phyloP scores from a whole-genome alignment of 2,113 vertebrate species.

The Tinamus guttatus region DNA sequence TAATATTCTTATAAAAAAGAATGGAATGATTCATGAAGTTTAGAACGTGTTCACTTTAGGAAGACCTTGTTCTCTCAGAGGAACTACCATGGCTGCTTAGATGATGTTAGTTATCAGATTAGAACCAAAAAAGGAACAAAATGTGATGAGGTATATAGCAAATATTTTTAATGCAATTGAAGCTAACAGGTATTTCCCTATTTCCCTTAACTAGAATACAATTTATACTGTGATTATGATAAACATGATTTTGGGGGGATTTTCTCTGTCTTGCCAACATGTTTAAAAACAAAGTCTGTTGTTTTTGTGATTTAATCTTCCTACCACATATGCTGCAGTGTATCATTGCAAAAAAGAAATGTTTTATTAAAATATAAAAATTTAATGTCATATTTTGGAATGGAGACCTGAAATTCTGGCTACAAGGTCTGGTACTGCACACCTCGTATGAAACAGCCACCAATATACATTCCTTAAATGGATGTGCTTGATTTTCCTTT shows the following conservation, averaged over 20 bases:
- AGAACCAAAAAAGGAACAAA: neutral
- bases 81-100: neutral
- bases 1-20: neutral
- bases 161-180: constrained; percentile 4
- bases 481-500: neutral
- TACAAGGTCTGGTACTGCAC: neutral
- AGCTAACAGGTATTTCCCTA: neutral
- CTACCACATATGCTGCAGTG: neutral
- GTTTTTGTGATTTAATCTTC: neutral
- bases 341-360: neutral
- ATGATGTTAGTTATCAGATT: neutral
- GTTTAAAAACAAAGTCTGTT: neutral
- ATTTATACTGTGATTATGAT: neutral
- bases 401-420: neutral
- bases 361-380: neutral
- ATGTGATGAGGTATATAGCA: neutral
- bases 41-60: neutral
- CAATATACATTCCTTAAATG: neutral
- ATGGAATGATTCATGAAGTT: neutral
- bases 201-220: neutral
- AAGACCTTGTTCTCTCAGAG: constrained; percentile 4
- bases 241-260: neutral
- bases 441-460: neutral
- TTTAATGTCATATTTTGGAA: neutral
- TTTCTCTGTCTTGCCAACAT: neutral